Percentiles rank a stretch among this genome's conserved stretches.
Evolutionary conservation across 2,797 vertebrate species (phyloP).

Genomic region (Hipposideros larvatus): DNA sequence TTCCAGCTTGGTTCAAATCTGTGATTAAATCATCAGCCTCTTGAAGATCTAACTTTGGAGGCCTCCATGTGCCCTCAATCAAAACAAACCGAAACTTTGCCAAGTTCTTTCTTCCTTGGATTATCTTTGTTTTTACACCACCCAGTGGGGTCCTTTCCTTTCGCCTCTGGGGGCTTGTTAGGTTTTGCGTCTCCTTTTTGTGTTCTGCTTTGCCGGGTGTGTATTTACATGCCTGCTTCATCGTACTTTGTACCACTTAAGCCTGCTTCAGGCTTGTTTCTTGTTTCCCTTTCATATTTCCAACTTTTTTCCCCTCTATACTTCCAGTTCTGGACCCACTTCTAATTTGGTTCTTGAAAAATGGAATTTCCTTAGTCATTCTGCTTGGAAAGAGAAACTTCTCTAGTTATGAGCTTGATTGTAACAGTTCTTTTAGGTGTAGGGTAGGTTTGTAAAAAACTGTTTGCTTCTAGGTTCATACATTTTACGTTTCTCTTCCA

Average conservation of each 20-base stretch:
- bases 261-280: not conserved
- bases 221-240: not conserved
- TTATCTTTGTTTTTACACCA: not conserved
- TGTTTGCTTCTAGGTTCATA: not conserved
- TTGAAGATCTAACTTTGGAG: not conserved
- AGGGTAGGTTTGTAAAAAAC: conserved; percentile 19
- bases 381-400: not conserved
- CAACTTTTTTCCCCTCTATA: not conserved
- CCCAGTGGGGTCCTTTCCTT: not conserved
- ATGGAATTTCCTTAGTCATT: not conserved
- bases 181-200: not conserved
- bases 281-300: not conserved
- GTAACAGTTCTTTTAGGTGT: not conserved
- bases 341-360: conserved; percentile 5
- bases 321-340: not conserved
- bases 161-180: not conserved
- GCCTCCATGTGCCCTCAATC: not conserved
- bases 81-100: not conserved
- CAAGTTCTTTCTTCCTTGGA: not conserved
- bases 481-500: not conserved
- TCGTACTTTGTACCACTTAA: not conserved
- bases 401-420: not conserved
- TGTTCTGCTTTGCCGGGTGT: not conserved
- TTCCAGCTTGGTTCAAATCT: not conserved
- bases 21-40: not conserved